These are phyloP conservation scores for Hestina assimilis DNA, from an alignment of 1,140 invertebrate species.

Conservation along the genomic window DNA sequence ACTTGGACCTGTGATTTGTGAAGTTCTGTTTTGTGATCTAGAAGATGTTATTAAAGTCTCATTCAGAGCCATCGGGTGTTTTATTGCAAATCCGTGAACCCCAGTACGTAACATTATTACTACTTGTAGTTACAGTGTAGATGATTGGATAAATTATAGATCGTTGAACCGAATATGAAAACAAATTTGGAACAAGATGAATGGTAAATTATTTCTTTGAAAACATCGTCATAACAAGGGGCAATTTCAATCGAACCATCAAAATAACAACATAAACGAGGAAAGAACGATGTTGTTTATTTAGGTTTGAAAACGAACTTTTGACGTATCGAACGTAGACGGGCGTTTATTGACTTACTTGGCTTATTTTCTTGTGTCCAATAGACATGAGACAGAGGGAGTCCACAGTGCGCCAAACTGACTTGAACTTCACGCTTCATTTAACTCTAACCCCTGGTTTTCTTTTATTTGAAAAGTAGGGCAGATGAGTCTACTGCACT, in stretches of 20 bases:
- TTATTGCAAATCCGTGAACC: too few species aligned
- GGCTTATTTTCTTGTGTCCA: not conserved
- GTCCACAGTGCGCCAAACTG: too few species aligned
- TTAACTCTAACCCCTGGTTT: too few species aligned
- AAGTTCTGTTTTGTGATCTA: too few species aligned
- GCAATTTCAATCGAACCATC: conserved; percentile 29
- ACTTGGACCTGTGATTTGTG: too few species aligned
- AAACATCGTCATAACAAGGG: conserved; percentile 26
- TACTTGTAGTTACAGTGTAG: not conserved
- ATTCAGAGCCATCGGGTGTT: too few species aligned
- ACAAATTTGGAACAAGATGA: conserved; percentile 15
- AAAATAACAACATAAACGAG: conserved; percentile 34
- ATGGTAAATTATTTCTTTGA: conserved; percentile 25
- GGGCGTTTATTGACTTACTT: not conserved
- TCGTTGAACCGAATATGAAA: conserved; percentile 9
- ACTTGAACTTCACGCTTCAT: too few species aligned
- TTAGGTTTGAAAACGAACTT: conserved; percentile 23
- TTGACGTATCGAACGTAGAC: not conserved
- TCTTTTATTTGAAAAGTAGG: too few species aligned
- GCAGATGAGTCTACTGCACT: too few species aligned
- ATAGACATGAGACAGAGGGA: too few species aligned
- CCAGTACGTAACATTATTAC: too few species aligned
- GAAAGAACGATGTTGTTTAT: conserved; percentile 32
- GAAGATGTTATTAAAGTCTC: too few species aligned
- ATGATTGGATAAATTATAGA: conserved; percentile 10